Base-by-base conservation (phyloP, 2,797 vertebrate genomes). In the Novumbra hubbsi region DNA sequence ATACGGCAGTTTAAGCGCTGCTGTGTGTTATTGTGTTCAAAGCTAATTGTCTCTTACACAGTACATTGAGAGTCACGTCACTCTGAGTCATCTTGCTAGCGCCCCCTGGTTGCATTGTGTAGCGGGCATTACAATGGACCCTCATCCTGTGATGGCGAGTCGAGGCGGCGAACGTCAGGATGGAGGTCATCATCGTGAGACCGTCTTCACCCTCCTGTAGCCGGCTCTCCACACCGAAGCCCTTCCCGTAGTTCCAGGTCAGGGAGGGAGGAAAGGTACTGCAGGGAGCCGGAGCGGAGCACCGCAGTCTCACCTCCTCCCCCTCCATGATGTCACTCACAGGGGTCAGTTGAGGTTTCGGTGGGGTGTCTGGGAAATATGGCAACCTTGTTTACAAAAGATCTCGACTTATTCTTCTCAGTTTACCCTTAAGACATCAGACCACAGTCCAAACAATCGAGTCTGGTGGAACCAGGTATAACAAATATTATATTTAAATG, bases 91-190 rank as follows among this genome's bases (percentile, higher is more conserved):
- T 16, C 45, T 38, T 49, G 49, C 11, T 41, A 30, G 30, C 1
- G 4, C 8, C 21, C 49, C 69, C 69, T 34, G 28, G 30, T 19
- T 28, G 27, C 45, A 68, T 21, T 3, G 14, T 50, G 64, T 78
- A 75, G 16, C 48, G 15, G 34, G 71, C 38, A 52, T 38, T 68
- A 63, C 77, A 74, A 50, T 49, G 67, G 41, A 78, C 24, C 24
- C 45, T 70, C 34, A 66, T n/a, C 1, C 0, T 60, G 21, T 78
- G 68, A 30, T 41, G 45, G 27, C 19, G 21, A 28, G 63, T 19
- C 0, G 69, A 70, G 9, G 24, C 77, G 27, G 65, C 63, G 63
- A 78, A 72, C 1, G n/a, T 75, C 64, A 74, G 72, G 50, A 52
- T 63, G 69, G 73, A 75, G 15, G 49, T 66, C 52, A 78, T 5